A percentile compares a stretch with the other conserved stretches of the same genome.
Evolutionary conservation across 2,888 invertebrate genomes (phyloP).

Genomic region (Sphinx pinastri): DNA sequence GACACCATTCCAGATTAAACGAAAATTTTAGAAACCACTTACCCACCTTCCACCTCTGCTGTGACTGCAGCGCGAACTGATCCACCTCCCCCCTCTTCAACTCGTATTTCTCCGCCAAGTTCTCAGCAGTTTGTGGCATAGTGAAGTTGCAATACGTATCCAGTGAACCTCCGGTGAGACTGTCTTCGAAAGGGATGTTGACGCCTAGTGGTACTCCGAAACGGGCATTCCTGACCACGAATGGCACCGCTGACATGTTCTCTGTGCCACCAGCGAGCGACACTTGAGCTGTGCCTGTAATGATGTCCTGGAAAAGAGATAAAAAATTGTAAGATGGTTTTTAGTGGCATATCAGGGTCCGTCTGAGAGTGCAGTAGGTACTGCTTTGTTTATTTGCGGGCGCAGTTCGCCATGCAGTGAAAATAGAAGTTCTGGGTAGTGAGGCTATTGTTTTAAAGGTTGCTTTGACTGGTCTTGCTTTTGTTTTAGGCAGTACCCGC

Average conservation of each 20-base stretch:
- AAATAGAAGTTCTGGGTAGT: too few species aligned
- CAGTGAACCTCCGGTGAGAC: conserved; percentile 87
- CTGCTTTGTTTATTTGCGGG: too few species aligned
- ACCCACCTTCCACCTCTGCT: conserved; percentile 94
- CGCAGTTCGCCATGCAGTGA: too few species aligned
- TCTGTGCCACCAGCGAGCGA: conserved; percentile 96
- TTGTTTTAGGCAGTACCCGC: too few species aligned
- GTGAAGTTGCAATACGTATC: conserved; percentile 95
- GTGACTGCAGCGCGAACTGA: conserved; percentile 92
- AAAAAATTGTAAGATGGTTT: not conserved
- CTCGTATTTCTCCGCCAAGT: conserved; percentile 92
- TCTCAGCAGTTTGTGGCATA: conserved; percentile 98
- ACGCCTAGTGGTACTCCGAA: conserved; percentile 93
- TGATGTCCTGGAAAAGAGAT: conserved; percentile 88
- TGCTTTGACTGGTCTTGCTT: too few species aligned
- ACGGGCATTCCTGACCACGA: conserved; percentile 90
- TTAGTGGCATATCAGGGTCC: too few species aligned
- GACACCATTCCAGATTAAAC: too few species aligned
- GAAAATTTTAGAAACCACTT: conserved; percentile 32
- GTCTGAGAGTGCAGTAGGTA: too few species aligned
- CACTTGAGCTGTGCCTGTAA: conserved; percentile 91
- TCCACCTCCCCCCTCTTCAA: conserved; percentile 92
- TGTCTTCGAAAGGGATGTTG: conserved; percentile 92
- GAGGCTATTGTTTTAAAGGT: too few species aligned
- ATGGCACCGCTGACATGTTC: conserved; percentile 97